These are phyloP conservation scores for Cacatua alba DNA, from an alignment of 2,113 vertebrate species.

Conservation along the genomic window DNA sequence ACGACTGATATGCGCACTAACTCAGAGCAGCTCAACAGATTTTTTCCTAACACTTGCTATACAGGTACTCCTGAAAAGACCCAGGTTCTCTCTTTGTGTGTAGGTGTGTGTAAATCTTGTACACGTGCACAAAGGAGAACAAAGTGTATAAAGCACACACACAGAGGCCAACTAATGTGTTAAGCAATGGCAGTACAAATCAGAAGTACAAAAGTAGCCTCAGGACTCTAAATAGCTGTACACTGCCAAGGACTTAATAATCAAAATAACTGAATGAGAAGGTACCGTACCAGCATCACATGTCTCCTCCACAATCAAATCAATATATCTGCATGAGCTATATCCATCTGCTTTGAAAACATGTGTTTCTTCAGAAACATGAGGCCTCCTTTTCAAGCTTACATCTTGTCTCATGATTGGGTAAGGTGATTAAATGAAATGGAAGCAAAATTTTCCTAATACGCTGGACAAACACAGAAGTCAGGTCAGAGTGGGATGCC, in stretches of 20 bases:
- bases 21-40: neutral
- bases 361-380: neutral
- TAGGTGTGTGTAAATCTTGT: neutral
- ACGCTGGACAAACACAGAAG: neutral
- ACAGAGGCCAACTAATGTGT: neutral
- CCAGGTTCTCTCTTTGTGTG: neutral
- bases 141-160: neutral
- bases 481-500: neutral
- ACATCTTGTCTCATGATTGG: neutral
- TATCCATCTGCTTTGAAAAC: neutral
- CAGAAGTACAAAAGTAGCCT: neutral
- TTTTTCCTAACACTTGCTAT: neutral
- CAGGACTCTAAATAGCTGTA: slow-evolving; percentile 9
- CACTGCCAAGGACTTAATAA: slow-evolving; percentile 24
- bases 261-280: slow-evolving; percentile 1
- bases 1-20: neutral
- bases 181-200: neutral
- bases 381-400: neutral
- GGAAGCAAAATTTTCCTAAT: slow-evolving; percentile 14
- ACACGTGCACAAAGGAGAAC: neutral
- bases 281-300: neutral
- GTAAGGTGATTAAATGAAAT: neutral
- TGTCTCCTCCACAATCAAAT: slow-evolving; percentile 12
- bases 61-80: neutral
- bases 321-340: neutral